Evolutionary conservation across 2,113 vertebrate species (phyloP).

Genomic region (Oncorhynchus kisutch): DNA sequence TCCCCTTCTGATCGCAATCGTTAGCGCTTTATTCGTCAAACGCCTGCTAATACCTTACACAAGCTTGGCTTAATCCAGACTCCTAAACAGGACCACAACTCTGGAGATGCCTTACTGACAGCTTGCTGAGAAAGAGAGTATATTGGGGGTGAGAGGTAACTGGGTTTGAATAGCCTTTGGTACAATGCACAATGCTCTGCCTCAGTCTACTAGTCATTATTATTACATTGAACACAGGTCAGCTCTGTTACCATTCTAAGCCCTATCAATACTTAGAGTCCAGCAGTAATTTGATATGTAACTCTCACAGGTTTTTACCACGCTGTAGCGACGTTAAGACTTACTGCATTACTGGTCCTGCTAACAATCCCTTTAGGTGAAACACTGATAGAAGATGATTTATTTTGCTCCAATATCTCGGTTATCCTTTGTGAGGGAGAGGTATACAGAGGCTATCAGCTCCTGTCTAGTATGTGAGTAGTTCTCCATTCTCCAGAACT

Average conservation of each 20-base stretch:
- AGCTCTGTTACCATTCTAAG: not conserved
- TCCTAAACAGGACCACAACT: conserved; percentile 38
- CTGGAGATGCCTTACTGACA: conserved; percentile 49
- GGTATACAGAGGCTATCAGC: conserved; percentile 2
- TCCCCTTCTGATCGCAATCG: conserved; percentile 70
- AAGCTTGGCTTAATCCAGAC: conserved; percentile 60
- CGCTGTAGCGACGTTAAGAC: not conserved
- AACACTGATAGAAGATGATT: not conserved
- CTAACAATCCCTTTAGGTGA: conserved; percentile 19
- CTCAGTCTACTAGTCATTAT: not conserved
- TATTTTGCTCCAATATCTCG: conserved; percentile 14
- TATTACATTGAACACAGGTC: not conserved
- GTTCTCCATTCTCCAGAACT: not conserved
- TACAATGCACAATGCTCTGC: not conserved
- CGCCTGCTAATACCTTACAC: conserved; percentile 60
- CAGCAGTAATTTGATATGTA: not conserved
- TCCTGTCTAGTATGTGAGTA: conserved; percentile 11
- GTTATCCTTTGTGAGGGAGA: conserved; percentile 13
- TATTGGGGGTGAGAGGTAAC: conserved; percentile 6
- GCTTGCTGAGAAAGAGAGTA: not conserved
- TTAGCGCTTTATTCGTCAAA: conserved; percentile 72
- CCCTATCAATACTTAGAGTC: not conserved
- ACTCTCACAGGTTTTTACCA: not conserved
- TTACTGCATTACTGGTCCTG: not conserved
- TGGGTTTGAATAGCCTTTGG: not conserved